These are phyloP conservation scores for Trichonephila clavata DNA, from an alignment of 1,140 invertebrate species.

Conservation along the genomic window DNA sequence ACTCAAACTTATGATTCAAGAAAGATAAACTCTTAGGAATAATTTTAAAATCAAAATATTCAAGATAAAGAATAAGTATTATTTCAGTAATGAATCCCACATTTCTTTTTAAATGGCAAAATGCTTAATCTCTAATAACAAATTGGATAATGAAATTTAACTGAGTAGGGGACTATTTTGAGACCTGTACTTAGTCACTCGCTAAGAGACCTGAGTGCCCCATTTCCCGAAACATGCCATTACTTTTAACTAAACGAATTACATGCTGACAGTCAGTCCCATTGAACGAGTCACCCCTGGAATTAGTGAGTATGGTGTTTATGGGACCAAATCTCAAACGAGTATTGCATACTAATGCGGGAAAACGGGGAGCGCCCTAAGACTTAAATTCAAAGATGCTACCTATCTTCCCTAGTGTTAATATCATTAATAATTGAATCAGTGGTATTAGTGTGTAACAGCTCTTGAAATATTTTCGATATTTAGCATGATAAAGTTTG, in stretches of 20 bases:
- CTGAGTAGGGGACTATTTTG: background rate
- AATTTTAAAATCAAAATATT: too few relatives aligned
- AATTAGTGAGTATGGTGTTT: conserved; percentile 23
- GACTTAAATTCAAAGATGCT: background rate
- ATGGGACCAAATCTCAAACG: background rate
- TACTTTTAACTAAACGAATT: conserved; percentile 33
- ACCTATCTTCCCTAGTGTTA: background rate
- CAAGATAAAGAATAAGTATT: background rate
- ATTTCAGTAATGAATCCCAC: background rate
- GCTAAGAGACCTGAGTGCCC: background rate
- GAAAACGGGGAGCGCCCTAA: background rate
- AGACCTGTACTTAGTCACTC: background rate
- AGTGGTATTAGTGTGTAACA: background rate
- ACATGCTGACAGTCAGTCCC: conserved; percentile 4
- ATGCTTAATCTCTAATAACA: conserved; percentile 12
- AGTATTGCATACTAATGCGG: background rate
- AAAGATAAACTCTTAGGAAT: too few relatives aligned
- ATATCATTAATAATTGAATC: background rate
- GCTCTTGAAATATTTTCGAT: too few relatives aligned
- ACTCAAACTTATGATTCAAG: too few relatives aligned
- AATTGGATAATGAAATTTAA: conserved; percentile 22
- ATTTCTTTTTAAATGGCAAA: background rate
- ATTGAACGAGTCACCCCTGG: background rate
- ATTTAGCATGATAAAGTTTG: background rate
- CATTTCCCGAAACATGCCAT: background rate